These are phyloP conservation scores for Gallinago stenura DNA, from an alignment of 2,797 vertebrate genomes.

Conservation along the genomic window DNA sequence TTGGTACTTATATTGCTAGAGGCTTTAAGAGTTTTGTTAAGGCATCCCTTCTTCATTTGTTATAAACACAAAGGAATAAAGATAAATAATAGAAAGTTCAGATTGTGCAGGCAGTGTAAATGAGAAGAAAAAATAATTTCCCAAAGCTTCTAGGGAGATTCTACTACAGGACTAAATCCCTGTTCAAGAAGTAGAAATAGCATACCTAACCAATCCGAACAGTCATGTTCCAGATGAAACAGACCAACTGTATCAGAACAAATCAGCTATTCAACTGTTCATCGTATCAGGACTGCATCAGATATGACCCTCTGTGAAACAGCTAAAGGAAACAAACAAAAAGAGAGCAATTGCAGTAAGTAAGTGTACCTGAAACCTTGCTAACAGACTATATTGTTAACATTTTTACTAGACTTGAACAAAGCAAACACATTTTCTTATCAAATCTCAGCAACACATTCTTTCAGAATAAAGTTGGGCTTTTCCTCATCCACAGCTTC, in stretches of 20 bases:
- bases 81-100: background rate
- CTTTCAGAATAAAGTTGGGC: background rate
- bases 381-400: background rate
- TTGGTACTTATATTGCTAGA: background rate
- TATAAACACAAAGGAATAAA: background rate
- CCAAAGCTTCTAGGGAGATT: background rate
- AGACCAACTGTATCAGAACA: background rate
- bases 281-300: background rate
- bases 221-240: background rate
- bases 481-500: background rate
- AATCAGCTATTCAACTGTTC: background rate
- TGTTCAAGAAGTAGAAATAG: background rate
- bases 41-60: background rate
- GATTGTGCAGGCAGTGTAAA: background rate
- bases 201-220: background rate
- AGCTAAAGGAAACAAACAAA: background rate
- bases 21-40: background rate
- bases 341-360: background rate
- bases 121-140: background rate
- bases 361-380: background rate
- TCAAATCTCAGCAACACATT: background rate
- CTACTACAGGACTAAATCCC: background rate
- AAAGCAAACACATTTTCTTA: background rate
- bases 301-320: background rate
- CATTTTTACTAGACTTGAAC: background rate